Evolutionary conservation across 2,888 invertebrate genomes (phyloP), one percentile per base, ranked within the genome.

Genomic region (Willowsia nigromaculata): DNA sequence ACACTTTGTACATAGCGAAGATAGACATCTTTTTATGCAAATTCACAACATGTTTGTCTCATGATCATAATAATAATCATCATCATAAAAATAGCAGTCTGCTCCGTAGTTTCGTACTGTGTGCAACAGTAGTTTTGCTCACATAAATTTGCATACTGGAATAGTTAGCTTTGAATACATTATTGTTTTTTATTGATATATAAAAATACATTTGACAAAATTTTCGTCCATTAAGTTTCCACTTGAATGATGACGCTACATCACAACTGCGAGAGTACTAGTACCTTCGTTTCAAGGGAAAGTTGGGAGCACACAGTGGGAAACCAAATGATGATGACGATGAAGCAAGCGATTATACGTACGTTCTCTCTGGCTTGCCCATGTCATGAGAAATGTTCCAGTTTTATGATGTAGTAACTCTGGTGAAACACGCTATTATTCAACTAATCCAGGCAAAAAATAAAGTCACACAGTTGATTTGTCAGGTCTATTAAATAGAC

Each of bases 381-480:
- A 33, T 65, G 37, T n/a, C n/a, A n/a, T 37, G 37, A 37, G 18
- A 18, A 18, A 65, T 65, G 65, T 65, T 37, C 18, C 65, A n/a
- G 27, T 50, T 76, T 76, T 76, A 76, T 50, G 76, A 76, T 30
- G 76, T 76, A 76, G 76, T 76, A 76, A 76, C 76, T 76, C 53
- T 5, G 37, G n/a, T 53, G 53, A 50, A 76, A 76, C 76, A 30
- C 18, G 76, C 76, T 30, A 53, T 76, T 76, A 76, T 53, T 76
- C 76, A 76, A 53, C 76, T 76, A 50, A 76, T 76, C 50, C 76
- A 50, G 27, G 7, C 53, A 76, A 76, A 74, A 76, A 30, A 76
- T 50, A 76, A 76, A 50, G 76, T 76, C 47, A 53, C 76, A 76
- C 50, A 76, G 76, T 76, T 76, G 76, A 76, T 76, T 76, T 76